These are phyloP conservation scores for Papilio gigon DNA, from an alignment of 2,888 invertebrate species.

Conservation along the genomic window DNA sequence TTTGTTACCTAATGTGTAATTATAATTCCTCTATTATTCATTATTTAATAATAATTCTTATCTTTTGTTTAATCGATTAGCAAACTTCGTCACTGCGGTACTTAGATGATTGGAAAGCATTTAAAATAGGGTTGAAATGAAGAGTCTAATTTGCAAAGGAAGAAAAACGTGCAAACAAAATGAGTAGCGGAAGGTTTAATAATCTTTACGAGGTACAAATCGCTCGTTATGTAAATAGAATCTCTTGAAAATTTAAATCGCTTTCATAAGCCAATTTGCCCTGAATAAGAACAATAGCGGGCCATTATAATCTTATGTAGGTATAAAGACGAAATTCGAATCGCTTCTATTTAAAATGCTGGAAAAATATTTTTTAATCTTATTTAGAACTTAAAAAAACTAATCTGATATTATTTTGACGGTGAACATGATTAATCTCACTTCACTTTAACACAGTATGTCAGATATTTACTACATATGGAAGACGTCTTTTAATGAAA, in stretches of 20 bases:
- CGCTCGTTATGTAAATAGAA: conserved; percentile 81
- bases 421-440: background rate
- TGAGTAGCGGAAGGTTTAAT: conserved; percentile 49
- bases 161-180: conserved; percentile 58
- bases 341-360: conserved; percentile 13
- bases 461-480: no score
- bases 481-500: no score
- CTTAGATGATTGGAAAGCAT: conserved; percentile 8
- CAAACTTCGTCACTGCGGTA: background rate
- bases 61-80: background rate
- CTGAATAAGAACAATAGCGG: conserved; percentile 73
- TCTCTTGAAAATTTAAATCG: conserved; percentile 78
- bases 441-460: no score
- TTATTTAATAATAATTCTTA: background rate
- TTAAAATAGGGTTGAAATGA: conserved; percentile 39
- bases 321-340: conserved; percentile 18
- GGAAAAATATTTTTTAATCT: conserved; percentile 16
- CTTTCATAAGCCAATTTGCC: conserved; percentile 77
- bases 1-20: no score
- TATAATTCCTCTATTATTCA: background rate
- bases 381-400: no score
- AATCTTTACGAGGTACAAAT: conserved; percentile 69
- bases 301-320: conserved; percentile 28
- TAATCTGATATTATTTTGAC: background rate
- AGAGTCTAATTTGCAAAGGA: conserved; percentile 55